phyloP scores from a whole-genome alignment of 2,113 vertebrate genomes.

The Leucosticte australis region DNA sequence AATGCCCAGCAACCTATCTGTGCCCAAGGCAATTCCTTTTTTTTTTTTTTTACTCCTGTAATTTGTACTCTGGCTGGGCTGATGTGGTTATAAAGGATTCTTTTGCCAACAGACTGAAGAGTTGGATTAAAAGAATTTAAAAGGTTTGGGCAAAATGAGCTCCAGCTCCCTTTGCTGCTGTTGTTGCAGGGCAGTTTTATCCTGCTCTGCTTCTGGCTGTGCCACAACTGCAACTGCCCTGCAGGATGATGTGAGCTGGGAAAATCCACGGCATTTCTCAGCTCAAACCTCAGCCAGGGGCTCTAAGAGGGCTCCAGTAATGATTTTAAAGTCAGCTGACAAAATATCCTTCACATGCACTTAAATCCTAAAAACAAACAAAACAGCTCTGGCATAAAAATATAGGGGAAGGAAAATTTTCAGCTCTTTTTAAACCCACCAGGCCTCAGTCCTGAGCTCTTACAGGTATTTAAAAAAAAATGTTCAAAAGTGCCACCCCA shows the following conservation, averaged over 20 bases:
- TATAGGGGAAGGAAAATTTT: neutral
- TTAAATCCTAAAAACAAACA: neutral
- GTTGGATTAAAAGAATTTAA: neutral
- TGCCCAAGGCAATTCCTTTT: neutral
- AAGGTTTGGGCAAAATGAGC: neutral
- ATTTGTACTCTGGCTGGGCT: slow-evolving; percentile 52
- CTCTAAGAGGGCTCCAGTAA: fast-evolving
- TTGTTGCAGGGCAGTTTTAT: neutral
- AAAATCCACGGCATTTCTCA: neutral
- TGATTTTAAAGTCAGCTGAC: neutral
- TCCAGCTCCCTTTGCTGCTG: neutral
- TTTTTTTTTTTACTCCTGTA: slow-evolving; percentile 20
- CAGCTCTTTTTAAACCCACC: neutral
- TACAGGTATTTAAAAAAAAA: neutral
- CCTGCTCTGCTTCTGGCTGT: neutral
- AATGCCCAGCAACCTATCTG: neutral
- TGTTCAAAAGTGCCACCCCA: neutral
- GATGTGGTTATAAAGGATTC: neutral
- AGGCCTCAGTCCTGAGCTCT: neutral
- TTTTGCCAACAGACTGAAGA: neutral
- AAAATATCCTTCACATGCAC: neutral
- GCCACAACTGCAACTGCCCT: neutral
- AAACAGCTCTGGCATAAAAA: neutral
- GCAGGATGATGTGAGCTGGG: neutral
- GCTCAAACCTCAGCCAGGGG: neutral